Percentiles rank a stretch among this genome's conserved stretches.
phyloP scores from a whole-genome alignment of 2,888 invertebrate species.

The Pristionchus mayeri region DNA sequence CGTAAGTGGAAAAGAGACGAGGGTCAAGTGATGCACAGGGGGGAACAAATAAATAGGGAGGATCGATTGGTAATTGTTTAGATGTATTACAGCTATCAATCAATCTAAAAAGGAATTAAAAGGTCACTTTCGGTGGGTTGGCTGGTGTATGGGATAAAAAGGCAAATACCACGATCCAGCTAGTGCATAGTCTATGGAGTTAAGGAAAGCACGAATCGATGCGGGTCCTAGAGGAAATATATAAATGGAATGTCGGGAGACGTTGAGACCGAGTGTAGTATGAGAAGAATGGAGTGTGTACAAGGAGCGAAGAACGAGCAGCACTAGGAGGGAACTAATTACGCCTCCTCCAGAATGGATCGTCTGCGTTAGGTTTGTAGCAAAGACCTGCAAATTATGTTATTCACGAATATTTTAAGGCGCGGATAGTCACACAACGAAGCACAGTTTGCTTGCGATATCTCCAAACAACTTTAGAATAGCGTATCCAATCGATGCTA shows the following conservation, averaged over 20 bases:
- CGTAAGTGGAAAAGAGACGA: neutral
- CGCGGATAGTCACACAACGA: too few species aligned
- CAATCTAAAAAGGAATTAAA: constrained; percentile 7
- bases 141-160: neutral
- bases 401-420: too few species aligned
- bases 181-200: constrained; percentile 4
- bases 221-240: constrained; percentile 12
- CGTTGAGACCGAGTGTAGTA: constrained; percentile 33
- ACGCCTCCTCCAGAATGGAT: constrained; percentile 42
- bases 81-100: neutral
- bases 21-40: neutral
- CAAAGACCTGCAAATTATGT: constrained; percentile 75
- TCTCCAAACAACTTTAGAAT: too few species aligned
- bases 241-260: neutral
- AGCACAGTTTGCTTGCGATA: too few species aligned
- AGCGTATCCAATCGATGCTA: too few species aligned
- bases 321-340: constrained; percentile 21
- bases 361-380: constrained; percentile 67
- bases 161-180: neutral
- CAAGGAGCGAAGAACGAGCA: constrained; percentile 20
- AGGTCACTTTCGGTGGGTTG: constrained; percentile 17
- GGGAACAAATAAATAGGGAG: constrained; percentile 34
- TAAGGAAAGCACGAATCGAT: constrained; percentile 37
- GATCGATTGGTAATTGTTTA: neutral
- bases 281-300: constrained; percentile 31